These are phyloP conservation scores for Drosophila greeni DNA, from an alignment of 2,888 invertebrate genomes.

Conservation along the genomic window DNA sequence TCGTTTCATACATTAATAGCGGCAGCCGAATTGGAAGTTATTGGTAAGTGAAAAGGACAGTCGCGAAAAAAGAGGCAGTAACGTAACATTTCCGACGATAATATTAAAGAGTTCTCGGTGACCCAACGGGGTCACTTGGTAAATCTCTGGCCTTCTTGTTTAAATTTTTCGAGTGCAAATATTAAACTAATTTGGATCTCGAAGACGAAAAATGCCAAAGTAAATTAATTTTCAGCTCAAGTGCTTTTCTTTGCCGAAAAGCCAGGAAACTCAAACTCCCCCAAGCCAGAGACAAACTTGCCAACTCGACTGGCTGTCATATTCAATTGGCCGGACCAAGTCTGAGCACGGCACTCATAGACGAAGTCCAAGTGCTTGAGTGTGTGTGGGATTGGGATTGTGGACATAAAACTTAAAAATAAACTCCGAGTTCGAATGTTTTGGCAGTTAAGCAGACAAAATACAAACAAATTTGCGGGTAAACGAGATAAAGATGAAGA, in stretches of 20 bases:
- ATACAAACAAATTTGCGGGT: slow-evolving; percentile 64
- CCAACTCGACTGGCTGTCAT: slow-evolving; percentile 34
- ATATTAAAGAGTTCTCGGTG: slow-evolving; percentile 8
- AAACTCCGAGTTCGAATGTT: slow-evolving; percentile 55
- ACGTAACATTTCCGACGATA: slow-evolving; percentile 3
- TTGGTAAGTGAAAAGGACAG: slow-evolving; percentile 74
- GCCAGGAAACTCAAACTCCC: slow-evolving; percentile 23
- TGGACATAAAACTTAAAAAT: slow-evolving; percentile 57
- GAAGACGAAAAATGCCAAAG: background rate
- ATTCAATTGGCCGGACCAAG: slow-evolving; percentile 39
- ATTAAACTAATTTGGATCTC: slow-evolving; percentile 7
- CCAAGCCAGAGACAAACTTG: slow-evolving; percentile 28
- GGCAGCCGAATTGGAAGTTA: slow-evolving; percentile 78
- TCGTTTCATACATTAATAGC: slow-evolving; percentile 79
- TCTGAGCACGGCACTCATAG: slow-evolving; percentile 9
- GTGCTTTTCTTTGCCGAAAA: slow-evolving; percentile 1
- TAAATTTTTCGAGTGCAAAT: slow-evolving; percentile 1
- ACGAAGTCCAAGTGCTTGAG: background rate
- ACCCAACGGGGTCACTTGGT: background rate
- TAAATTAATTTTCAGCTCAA: slow-evolving; percentile 35
- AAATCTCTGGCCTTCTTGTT: background rate
- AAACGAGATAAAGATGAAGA: slow-evolving; percentile 56
- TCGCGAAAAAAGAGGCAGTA: slow-evolving; percentile 1
- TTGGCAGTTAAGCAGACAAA: slow-evolving; percentile 50
- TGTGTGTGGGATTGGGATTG: slow-evolving; percentile 8